Conservation (phyloP, 2,888 invertebrate species). For the Xiphydria camelus region DNA sequence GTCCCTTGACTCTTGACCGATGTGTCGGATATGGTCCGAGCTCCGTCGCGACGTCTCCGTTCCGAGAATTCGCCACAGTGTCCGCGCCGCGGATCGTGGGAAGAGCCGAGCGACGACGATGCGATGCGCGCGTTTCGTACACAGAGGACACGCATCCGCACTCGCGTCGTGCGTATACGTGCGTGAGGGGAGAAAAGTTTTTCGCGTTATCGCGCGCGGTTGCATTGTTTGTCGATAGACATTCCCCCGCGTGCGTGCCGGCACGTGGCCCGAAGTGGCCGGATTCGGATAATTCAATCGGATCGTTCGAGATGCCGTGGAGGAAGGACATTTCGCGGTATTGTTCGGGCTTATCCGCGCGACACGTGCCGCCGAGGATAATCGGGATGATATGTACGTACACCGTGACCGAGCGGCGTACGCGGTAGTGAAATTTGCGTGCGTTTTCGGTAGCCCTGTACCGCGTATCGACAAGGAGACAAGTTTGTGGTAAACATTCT, state of each 20-base stretch:
- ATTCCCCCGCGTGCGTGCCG: conserved; percentile 28
- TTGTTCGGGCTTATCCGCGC: conserved; percentile 31
- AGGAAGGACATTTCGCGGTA: conserved; percentile 25
- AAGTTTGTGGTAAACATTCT: too few species aligned
- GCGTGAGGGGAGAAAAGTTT: too few species aligned
- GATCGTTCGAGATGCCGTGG: conserved; percentile 22
- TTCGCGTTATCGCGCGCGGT: conserved; percentile 14
- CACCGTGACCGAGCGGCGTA: too few species aligned
- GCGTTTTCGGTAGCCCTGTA: too few species aligned
- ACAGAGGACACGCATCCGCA: too few species aligned
- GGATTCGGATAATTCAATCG: conserved; percentile 37
- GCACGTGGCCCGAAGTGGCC: conserved; percentile 38
- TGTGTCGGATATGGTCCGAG: too few species aligned
- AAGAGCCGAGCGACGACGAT: conserved; percentile 22
- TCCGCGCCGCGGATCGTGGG: conserved; percentile 24
- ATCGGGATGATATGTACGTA: not conserved
- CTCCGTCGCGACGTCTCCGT: conserved; percentile 1
- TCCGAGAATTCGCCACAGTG: conserved; percentile 22
- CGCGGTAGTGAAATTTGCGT: too few species aligned
- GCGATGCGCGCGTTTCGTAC: too few species aligned
- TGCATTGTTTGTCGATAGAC: conserved; percentile 37
- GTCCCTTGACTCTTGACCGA: conserved; percentile 10
- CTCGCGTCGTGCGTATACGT: too few species aligned
- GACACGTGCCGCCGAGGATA: conserved; percentile 11
- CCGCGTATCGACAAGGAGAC: too few species aligned